Evolutionary conservation across 2,888 invertebrate species (phyloP), one percentile per base, ranked within the genome.

Genomic region (Apocheima hispidaria): DNA sequence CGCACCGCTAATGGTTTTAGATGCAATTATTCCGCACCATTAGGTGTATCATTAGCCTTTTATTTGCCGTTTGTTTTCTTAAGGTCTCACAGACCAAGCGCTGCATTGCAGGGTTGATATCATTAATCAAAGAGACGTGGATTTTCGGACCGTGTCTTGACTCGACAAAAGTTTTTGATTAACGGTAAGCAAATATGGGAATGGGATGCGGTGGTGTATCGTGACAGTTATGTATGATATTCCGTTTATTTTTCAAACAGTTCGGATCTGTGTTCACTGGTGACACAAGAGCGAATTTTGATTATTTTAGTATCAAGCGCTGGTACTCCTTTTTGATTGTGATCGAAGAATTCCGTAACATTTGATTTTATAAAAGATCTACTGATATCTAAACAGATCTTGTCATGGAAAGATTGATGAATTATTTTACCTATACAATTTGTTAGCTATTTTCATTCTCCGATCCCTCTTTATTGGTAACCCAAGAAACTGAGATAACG

Each of bases 101-200:
- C 70, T 74, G 72, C 78, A 78, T 68, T 77, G 75, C 75, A 77
- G 82, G 83, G 86, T 86, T 87, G 78, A 81, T 66, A 81, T 84
- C 89, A 91, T 91, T 87, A 86, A 89, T 91, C 91, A 90, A 77
- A 70, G 49, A 64, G 66, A 75, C 66, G 54, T 56, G 74, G 78
- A 70, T 78, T 77, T 57, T 76, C 70, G 74, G 80, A 81, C 78
- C 75, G 78, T 74, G 61, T 62, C 61, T 62, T 57, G 61, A 52
- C 78, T 80, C 82, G 82, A 88, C 88, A 89, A 89, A 87, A 84
- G 86, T 83, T 83, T 86, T 86, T 88, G 82, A 81, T 83, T 82
- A 81, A 79, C 76, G 83, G 78, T 83, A 84, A 85, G 87, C 88
- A 89, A 90, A 90, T 86, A 89, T 85, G 87, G 83, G 86, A 84